Percentiles rank a stretch among this genome's conserved stretches.
phyloP scores from a whole-genome alignment of 2,888 invertebrate genomes.

The Meghimatium bilineatum region DNA sequence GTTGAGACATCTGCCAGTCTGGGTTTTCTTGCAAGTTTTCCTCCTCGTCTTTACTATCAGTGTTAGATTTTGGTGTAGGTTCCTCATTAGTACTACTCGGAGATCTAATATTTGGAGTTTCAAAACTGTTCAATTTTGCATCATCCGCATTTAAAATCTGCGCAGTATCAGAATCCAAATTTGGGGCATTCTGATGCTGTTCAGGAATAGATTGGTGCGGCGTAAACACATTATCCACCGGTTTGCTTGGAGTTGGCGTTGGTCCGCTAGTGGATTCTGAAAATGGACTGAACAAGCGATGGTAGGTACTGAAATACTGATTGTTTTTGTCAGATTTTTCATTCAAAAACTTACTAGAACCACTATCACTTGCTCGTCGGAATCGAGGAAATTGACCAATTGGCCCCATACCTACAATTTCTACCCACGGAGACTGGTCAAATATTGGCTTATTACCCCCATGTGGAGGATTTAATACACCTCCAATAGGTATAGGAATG shows the following conservation, averaged over 20 bases:
- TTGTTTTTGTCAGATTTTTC: not conserved
- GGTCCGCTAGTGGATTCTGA: not conserved
- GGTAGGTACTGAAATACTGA: constrained; percentile 28
- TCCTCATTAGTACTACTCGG: not conserved
- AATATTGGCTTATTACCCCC: not conserved
- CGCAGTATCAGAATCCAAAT: not conserved
- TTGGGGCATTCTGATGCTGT: not conserved
- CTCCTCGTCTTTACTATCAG: not conserved
- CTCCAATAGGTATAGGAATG: not conserved
- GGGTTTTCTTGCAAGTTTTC: not conserved
- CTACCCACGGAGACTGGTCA: constrained; percentile 21
- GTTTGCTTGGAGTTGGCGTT: not conserved
- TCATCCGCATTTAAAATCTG: not conserved
- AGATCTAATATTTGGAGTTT: not conserved
- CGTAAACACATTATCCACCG: not conserved
- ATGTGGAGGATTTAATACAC: not conserved
- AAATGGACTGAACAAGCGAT: constrained; percentile 30
- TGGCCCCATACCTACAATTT: not conserved
- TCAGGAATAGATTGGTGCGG: not conserved
- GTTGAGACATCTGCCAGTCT: not conserved
- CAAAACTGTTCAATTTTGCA: not conserved
- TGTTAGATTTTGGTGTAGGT: not conserved
- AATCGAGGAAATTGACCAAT: constrained; percentile 13
- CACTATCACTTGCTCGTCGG: not conserved
- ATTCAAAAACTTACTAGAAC: not conserved